Conservation (phyloP, 1,140 invertebrate genomes). For the Hyles vespertilio region DNA sequence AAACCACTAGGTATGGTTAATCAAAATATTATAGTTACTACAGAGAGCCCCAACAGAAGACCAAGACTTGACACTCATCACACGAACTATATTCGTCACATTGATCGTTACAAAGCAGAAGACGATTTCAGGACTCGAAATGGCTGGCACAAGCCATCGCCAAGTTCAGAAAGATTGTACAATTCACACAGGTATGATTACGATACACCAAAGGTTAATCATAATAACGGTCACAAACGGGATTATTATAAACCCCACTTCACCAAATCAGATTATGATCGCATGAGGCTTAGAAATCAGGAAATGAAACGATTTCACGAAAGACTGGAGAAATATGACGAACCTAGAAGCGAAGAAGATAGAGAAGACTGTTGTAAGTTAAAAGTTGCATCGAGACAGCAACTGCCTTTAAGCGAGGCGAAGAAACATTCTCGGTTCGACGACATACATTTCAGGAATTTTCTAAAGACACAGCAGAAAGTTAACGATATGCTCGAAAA, state of each 20-base stretch:
- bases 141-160: not conserved
- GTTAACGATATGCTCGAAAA: slow-evolving; percentile 59
- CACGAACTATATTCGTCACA: too few relatives aligned
- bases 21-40: slow-evolving; percentile 50
- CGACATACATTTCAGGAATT: slow-evolving; percentile 52
- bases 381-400: slow-evolving; percentile 39
- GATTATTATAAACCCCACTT: slow-evolving; percentile 2
- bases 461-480: slow-evolving; percentile 59
- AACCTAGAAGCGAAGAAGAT: slow-evolving; percentile 12
- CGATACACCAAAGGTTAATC: not conserved
- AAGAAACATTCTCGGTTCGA: slow-evolving; percentile 34
- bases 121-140: not conserved
- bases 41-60: slow-evolving; percentile 19
- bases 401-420: slow-evolving; percentile 30
- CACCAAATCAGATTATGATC: slow-evolving; percentile 2
- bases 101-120: too few relatives aligned
- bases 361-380: slow-evolving; percentile 30
- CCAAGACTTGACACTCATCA: slow-evolving; percentile 4
- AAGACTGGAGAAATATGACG: slow-evolving; percentile 37
- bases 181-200: not conserved
- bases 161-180: not conserved
- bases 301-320: slow-evolving; percentile 41
- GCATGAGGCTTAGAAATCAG: not conserved
- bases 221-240: not conserved
- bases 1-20: slow-evolving; percentile 37